A percentile compares a stretch with the other conserved stretches of the same genome.
Conservation (phyloP, 2,797 vertebrate genomes). For the Enteromius afrohamiltoni region DNA sequence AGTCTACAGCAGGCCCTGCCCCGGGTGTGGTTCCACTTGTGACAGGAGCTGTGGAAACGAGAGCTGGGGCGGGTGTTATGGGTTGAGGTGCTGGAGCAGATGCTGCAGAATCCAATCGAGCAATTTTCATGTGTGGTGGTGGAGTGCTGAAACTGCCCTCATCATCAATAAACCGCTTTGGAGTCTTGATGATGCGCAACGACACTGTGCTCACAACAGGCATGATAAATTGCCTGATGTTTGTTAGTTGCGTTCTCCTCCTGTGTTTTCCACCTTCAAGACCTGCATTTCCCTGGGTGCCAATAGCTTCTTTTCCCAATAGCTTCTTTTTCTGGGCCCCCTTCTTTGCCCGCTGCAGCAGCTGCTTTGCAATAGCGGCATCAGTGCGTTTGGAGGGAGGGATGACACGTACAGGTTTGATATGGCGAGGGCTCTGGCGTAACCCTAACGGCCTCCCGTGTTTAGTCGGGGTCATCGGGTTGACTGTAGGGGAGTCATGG, state of each 20-base stretch:
- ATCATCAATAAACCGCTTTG: conserved; percentile 97
- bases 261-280: conserved; percentile 78
- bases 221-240: conserved; percentile 99
- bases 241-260: conserved; percentile 92
- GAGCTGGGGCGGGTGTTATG: conserved; percentile 55
- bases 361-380: conserved; percentile 93
- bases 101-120: conserved; percentile 85
- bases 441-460: conserved; percentile 76
- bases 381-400: conserved; percentile 95
- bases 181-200: conserved; percentile 95
- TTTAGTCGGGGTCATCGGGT: conserved; percentile 72
- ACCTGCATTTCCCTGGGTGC: conserved; percentile 75
- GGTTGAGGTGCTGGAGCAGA: conserved; percentile 68
- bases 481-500: conserved; percentile 43
- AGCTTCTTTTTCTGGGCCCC: conserved; percentile 88
- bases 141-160: conserved; percentile 86
- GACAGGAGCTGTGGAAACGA: conserved; percentile 67
- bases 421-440: conserved; percentile 92
- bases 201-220: conserved; percentile 98
- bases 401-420: conserved; percentile 93
- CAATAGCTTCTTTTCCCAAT: conserved; percentile 87
- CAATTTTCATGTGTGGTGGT: conserved; percentile 89
- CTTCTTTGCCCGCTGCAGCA: conserved; percentile 95
- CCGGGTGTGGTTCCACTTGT: conserved; percentile 64
- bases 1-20: conserved; percentile 61